phyloP scores from a whole-genome alignment of 2,113 vertebrate genomes.

The Eptesicus fuscus region DNA sequence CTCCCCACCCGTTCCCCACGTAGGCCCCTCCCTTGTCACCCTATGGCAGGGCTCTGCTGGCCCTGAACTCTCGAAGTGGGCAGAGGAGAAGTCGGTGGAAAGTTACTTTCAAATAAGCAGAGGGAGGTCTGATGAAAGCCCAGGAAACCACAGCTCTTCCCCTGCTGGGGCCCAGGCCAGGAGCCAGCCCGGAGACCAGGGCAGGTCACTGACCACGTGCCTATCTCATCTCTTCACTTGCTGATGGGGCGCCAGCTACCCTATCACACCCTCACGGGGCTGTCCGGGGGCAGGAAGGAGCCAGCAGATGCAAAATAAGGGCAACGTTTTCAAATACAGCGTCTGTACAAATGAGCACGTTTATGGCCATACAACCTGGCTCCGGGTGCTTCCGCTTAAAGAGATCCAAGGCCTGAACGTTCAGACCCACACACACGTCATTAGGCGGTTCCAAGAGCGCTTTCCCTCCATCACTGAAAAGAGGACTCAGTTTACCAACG shows the following conservation, averaged over 20 bases:
- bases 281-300: background rate
- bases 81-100: conserved; percentile 24
- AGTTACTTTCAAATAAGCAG: conserved; percentile 46
- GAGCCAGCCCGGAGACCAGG: background rate
- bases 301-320: background rate
- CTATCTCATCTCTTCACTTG: background rate
- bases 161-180: background rate
- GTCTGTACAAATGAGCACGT: background rate
- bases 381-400: background rate
- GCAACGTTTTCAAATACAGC: background rate
- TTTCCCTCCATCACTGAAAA: background rate
- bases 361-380: background rate
- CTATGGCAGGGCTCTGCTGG: background rate
- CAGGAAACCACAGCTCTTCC: conserved; percentile 36
- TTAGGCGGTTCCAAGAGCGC: background rate
- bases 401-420: background rate
- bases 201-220: background rate
- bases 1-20: background rate
- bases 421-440: background rate
- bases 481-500: background rate
- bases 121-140: conserved; percentile 48
- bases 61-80: background rate
- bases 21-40: background rate
- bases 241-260: background rate
- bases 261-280: background rate